phyloP scores from a whole-genome alignment of 1,140 invertebrate genomes.

The Galendromus occidentalis region DNA sequence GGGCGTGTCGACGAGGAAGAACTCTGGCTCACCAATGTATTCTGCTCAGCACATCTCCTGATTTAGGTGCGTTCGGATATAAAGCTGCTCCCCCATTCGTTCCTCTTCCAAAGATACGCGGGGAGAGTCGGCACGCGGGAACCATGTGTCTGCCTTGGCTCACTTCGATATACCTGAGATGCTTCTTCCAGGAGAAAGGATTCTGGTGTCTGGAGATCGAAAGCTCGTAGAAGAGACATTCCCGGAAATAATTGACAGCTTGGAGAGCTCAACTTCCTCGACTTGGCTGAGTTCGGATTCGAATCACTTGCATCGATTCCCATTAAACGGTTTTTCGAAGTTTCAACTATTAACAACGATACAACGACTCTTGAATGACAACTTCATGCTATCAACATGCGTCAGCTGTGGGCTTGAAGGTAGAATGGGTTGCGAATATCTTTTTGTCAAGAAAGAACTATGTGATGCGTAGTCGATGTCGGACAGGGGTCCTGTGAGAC shows the following conservation, averaged over 20 bases:
- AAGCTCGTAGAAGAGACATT: conserved; percentile 40
- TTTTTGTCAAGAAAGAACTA: conserved; percentile 43
- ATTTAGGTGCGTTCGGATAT: conserved; percentile 39
- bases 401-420: conserved; percentile 67
- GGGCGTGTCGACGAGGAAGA: background rate
- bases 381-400: conserved; percentile 56
- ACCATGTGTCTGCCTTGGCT: no score
- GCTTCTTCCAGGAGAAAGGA: conserved; percentile 33
- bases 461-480: no score
- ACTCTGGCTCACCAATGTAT: conserved; percentile 46
- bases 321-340: conserved; percentile 76
- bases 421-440: conserved; percentile 72
- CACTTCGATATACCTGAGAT: no score
- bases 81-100: background rate
- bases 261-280: conserved; percentile 52
- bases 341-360: conserved; percentile 73
- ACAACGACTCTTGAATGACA: conserved; percentile 56
- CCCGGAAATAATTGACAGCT: conserved; percentile 61
- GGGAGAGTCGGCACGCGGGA: no score
- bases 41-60: conserved; percentile 60
- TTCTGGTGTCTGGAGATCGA: conserved; percentile 31
- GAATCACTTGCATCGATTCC: conserved; percentile 66
- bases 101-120: background rate
- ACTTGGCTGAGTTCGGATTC: conserved; percentile 61
- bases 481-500: no score